phyloP scores from a whole-genome alignment of 2,888 invertebrate genomes.

The Blera fallax region DNA sequence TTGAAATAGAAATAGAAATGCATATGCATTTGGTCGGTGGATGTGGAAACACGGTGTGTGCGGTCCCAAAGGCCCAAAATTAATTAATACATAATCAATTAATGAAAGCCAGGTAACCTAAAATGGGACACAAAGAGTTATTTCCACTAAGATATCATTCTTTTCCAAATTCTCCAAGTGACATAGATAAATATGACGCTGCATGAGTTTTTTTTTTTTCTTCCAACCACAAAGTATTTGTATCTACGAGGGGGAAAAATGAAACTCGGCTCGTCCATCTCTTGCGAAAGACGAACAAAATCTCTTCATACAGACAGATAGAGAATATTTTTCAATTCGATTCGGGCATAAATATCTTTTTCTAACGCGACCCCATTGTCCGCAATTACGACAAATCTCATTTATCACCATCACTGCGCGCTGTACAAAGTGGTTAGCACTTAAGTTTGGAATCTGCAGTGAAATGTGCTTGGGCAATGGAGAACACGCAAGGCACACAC shows the following conservation, averaged over 20 bases:
- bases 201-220: conserved; percentile 30
- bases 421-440: conserved; percentile 59
- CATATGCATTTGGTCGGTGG: conserved; percentile 15
- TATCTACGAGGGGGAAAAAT: background rate
- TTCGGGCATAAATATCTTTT: conserved; percentile 51
- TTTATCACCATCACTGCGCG: conserved; percentile 59
- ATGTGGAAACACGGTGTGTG: conserved; percentile 35
- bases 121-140: conserved; percentile 55
- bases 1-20: conserved; percentile 28
- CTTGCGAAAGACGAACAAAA: conserved; percentile 41
- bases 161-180: conserved; percentile 23
- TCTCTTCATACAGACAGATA: conserved; percentile 30
- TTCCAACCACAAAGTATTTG: background rate
- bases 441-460: conserved; percentile 51
- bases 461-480: conserved; percentile 24
- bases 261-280: conserved; percentile 26
- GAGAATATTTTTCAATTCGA: conserved; percentile 52
- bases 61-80: conserved; percentile 57
- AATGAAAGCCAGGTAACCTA: conserved; percentile 55
- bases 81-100: conserved; percentile 70
- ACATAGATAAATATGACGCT: conserved; percentile 59
- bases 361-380: conserved; percentile 56
- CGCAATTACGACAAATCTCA: conserved; percentile 63
- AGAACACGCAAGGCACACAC: background rate
- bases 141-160: conserved; percentile 27